These are phyloP conservation scores for Semicossyphus pulcher DNA, from an alignment of 2,113 vertebrate genomes.

Conservation along the genomic window DNA sequence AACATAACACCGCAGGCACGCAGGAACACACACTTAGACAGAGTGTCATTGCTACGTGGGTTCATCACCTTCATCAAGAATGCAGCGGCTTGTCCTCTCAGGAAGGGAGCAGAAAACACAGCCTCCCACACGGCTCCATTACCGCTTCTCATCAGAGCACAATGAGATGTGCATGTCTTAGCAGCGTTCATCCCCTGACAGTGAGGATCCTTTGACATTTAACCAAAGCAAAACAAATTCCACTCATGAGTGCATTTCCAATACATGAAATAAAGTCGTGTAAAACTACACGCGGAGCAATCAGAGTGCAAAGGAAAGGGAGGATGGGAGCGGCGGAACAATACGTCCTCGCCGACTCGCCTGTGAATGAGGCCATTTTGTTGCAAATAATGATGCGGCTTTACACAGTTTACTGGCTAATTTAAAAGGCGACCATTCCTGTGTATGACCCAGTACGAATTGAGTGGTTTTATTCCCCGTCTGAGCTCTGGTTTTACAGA, in stretches of 20 bases:
- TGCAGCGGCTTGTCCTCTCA: slow-evolving; percentile 48
- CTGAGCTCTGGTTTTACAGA: slow-evolving; percentile 40
- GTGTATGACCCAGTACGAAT: slow-evolving; percentile 32
- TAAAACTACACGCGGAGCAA: slow-evolving; percentile 28
- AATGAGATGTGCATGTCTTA: slow-evolving; percentile 36
- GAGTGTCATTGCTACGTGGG: slow-evolving; percentile 56
- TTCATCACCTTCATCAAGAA: slow-evolving; percentile 71
- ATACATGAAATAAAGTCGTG: slow-evolving; percentile 16
- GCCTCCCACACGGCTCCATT: slow-evolving; percentile 28
- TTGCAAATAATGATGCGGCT: slow-evolving; percentile 57
- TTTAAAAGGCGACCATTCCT: slow-evolving; percentile 39
- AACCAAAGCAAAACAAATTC: slow-evolving; percentile 72
- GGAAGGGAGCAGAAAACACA: slow-evolving; percentile 23
- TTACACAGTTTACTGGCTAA: slow-evolving; percentile 50
- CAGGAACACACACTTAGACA: slow-evolving; percentile 44
- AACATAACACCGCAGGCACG: slow-evolving; percentile 31
- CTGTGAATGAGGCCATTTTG: slow-evolving; percentile 56
- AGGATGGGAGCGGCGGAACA: slow-evolving; percentile 25
- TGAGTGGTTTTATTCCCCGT: slow-evolving; percentile 29
- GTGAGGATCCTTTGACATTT: slow-evolving; percentile 67
- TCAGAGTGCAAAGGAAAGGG: slow-evolving; percentile 39
- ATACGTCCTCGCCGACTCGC: neutral
- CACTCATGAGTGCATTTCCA: slow-evolving; percentile 57
- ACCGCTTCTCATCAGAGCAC: slow-evolving; percentile 37
- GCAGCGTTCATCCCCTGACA: slow-evolving; percentile 42